phyloP scores from a whole-genome alignment of 2,113 vertebrate genomes.

The Sapayoa aenigma region DNA sequence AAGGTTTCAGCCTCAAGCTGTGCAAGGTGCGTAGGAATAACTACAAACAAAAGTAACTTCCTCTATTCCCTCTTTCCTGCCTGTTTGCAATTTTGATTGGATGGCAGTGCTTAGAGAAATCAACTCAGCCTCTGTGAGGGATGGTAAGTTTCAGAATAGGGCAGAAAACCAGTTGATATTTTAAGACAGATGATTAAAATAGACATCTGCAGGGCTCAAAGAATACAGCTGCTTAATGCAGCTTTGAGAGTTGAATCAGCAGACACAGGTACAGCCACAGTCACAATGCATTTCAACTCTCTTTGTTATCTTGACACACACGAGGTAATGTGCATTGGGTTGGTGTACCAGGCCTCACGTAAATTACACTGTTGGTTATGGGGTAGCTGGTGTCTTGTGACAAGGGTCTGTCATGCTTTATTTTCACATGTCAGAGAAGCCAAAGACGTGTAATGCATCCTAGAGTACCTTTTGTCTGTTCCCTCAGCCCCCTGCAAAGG shows the following conservation, averaged over 20 bases:
- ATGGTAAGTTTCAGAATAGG: constrained; percentile 22
- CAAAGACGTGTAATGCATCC: background rate
- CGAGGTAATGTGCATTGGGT: background rate
- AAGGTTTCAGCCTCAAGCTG: background rate
- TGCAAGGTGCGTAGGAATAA: background rate
- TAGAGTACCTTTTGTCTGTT: background rate
- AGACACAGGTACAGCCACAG: constrained; percentile 45
- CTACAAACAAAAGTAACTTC: background rate
- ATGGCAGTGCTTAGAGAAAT: constrained; percentile 11
- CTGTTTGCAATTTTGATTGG: constrained; percentile 38
- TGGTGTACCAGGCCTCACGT: rapidly evolving
- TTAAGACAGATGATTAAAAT: constrained; percentile 65
- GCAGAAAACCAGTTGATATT: constrained; percentile 48
- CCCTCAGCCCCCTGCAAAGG: background rate
- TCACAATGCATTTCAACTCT: background rate
- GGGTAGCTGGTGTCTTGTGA: background rate
- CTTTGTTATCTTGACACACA: background rate
- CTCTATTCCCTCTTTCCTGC: constrained; percentile 34
- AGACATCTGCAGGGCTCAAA: constrained; percentile 24
- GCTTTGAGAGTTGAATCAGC: constrained; percentile 54
- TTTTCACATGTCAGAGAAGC: background rate
- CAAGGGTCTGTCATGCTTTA: background rate
- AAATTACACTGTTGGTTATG: background rate
- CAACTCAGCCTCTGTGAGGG: constrained; percentile 29
- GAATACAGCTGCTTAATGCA: constrained; percentile 55